These are phyloP conservation scores for Varroa destructor DNA, from an alignment of 1,140 invertebrate species.

Conservation along the genomic window DNA sequence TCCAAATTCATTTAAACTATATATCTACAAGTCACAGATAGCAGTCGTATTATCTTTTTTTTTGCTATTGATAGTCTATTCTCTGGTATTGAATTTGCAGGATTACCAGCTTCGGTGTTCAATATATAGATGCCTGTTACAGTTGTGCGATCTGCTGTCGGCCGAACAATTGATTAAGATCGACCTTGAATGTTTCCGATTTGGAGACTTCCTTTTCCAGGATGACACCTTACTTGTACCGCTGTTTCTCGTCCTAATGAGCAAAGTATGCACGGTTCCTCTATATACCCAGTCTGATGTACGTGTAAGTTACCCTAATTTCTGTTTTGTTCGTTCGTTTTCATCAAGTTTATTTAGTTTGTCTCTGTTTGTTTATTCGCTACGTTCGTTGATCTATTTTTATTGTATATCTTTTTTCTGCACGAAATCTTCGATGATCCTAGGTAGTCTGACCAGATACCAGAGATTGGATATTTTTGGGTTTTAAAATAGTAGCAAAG, in stretches of 20 bases:
- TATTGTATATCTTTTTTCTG: too few species aligned
- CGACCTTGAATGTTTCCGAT: conserved; percentile 11
- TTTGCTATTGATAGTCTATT: too few species aligned
- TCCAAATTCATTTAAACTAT: too few species aligned
- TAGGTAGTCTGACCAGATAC: too few species aligned
- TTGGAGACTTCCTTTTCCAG: conserved; percentile 12
- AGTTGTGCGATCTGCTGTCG: conserved; percentile 10
- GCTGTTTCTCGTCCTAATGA: conserved; percentile 11
- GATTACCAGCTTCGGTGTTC: conserved; percentile 16
- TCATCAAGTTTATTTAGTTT: not conserved
- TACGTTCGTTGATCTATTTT: too few species aligned
- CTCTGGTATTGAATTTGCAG: not conserved
- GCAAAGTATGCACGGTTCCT: not conserved
- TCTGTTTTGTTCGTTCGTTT: not conserved
- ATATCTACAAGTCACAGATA: too few species aligned
- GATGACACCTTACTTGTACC: conserved; percentile 13
- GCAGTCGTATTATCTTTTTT: too few species aligned
- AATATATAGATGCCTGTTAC: conserved; percentile 8
- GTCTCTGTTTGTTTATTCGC: too few species aligned
- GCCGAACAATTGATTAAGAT: conserved; percentile 12
- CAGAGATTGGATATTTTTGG: too few species aligned
- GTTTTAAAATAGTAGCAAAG: too few species aligned
- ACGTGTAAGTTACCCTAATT: not conserved
- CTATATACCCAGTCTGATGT: conserved; percentile 1
- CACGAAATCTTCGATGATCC: too few species aligned